These are phyloP conservation scores for Sapajus apella DNA, from an alignment of 2,113 vertebrate genomes.

Conservation along the genomic window DNA sequence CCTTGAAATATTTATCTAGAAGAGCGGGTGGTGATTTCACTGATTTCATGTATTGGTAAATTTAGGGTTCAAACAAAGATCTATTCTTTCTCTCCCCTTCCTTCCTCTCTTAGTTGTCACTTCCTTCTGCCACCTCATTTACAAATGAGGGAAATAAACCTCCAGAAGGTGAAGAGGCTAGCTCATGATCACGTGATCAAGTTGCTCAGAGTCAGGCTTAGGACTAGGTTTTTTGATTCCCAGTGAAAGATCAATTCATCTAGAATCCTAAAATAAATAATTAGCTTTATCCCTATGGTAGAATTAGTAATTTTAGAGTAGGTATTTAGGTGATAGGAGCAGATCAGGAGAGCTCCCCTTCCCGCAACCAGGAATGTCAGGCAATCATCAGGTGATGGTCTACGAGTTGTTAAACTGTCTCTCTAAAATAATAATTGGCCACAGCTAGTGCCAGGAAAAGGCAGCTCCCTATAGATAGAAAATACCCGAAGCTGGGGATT, in stretches of 20 bases:
- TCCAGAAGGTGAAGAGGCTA: background rate
- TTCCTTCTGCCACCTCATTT: background rate
- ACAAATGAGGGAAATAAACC: background rate
- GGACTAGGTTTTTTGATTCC: background rate
- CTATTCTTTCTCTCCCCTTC: background rate
- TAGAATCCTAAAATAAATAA: background rate
- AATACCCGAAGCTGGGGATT: too few relatives aligned
- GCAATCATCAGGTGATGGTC: too few relatives aligned
- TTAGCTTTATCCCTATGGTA: background rate
- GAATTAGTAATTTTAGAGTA: background rate
- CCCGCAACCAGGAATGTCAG: too few relatives aligned
- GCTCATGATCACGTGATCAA: background rate
- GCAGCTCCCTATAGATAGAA: too few relatives aligned
- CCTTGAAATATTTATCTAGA: constrained; percentile 39
- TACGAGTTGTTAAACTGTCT: too few relatives aligned
- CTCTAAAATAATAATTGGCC: too few relatives aligned
- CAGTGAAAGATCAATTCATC: background rate
- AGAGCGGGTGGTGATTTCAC: background rate
- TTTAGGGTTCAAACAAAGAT: constrained; percentile 1
- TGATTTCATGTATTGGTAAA: background rate
- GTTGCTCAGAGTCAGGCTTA: background rate
- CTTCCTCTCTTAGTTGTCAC: background rate
- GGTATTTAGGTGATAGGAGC: too few relatives aligned
- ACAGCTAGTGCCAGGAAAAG: too few relatives aligned
- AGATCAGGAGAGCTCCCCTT: too few relatives aligned